Evolutionary conservation across 1,140 invertebrate genomes (phyloP).

Genomic region (roundworm (Caenorhabditis elegans)): WBcel235 BX284605.5:12520501-12521000

Average conservation of each 20-base stretch:
- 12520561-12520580: background rate
- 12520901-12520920: constrained; percentile 23
- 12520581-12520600: background rate
- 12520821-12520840: background rate
- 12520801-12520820: no score
- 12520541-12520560: background rate
- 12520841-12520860: constrained; percentile 25
- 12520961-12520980: background rate
- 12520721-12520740: background rate
- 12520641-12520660: background rate
- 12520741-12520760: background rate
- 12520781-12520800: background rate
- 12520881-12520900: background rate
- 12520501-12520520: background rate
- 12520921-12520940: background rate
- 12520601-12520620: background rate
- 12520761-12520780: background rate
- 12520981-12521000: constrained; percentile 14
- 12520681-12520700: background rate
- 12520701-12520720: background rate
- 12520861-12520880: no score
- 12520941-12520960: background rate
- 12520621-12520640: background rate
- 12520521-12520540: background rate
- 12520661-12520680: background rate